A percentile compares a stretch with the other conserved stretches of the same genome.
These are phyloP conservation scores for Druceiella hillmani DNA, from an alignment of 2,888 invertebrate genomes.

Conservation along the genomic window DNA sequence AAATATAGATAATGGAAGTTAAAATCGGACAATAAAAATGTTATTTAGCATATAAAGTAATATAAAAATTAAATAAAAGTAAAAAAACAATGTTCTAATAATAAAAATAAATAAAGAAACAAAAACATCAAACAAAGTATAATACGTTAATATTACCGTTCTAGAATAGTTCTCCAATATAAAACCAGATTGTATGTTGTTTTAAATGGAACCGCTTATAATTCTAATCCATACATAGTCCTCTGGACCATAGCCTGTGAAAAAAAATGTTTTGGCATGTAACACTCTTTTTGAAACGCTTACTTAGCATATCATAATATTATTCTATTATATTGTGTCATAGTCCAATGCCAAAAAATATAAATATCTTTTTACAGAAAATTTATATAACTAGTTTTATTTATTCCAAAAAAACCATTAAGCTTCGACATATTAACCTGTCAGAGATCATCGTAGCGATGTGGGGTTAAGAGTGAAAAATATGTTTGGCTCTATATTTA, in stretches of 20 bases:
- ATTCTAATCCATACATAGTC: constrained; percentile 53
- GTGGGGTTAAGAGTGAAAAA: no score
- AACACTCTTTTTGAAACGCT: constrained; percentile 55
- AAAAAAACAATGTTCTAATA: constrained; percentile 46
- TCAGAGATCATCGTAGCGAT: no score
- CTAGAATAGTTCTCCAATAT: constrained; percentile 41
- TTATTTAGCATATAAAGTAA: constrained; percentile 52
- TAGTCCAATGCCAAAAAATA: constrained; percentile 55
- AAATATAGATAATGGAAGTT: no score
- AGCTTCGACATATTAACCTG: no score
- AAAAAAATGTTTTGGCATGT: constrained; percentile 54
- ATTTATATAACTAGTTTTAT: constrained; percentile 48
- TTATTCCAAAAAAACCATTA: no score
- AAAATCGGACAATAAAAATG: no score
- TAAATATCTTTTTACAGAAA: constrained; percentile 56
- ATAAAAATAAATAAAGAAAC: constrained; percentile 35
- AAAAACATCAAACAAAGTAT: constrained; percentile 48
- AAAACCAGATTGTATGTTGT: constrained; percentile 39
- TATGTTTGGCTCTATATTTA: no score
- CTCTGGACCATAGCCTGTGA: constrained; percentile 54
- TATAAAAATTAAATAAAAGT: constrained; percentile 51
- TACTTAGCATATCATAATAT: constrained; percentile 56
- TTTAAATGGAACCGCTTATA: constrained; percentile 51
- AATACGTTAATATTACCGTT: constrained; percentile 40
- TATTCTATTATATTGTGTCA: constrained; percentile 56